Base-by-base conservation (phyloP, 2,888 invertebrate species). In the Drosophila nigricruria region DNA sequence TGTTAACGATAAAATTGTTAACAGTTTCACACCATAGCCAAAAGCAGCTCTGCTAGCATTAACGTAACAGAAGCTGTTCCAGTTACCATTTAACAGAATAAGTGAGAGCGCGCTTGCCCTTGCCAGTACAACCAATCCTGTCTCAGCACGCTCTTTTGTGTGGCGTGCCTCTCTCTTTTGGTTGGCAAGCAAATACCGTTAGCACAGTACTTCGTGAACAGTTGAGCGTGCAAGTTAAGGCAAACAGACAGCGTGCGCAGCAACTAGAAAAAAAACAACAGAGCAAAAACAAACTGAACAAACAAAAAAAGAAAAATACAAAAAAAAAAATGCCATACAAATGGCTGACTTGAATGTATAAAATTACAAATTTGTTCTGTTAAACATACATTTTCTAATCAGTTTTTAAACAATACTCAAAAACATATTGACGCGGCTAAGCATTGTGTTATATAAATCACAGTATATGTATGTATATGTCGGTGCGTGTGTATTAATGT, bases 201-300 rank as follows among this genome's bases (percentile, higher is more conserved):
- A 89, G 81, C 90, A 65, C 84, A 91, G 91, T 91, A 83, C 68
- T 72, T 83, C 81, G 81, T 86, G 80, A 88, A 89, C 91, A 82
- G 89, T 90, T 81, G 89, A 88, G 77, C 83, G 86, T 82, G 80
- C 79, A 81, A 86, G 88, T 86, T 70, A 45, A 62, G 40, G 42
- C 64, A 47, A 71, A 59, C 54, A 50, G 34, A 65, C 60, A 57
- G 18, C 54, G 65, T 67, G 69, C 47, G 70, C 53, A 36, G 27
- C 30, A 70, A 54, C 58, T 69, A 72, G 49, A 34, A 23, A 53
- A 49, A 36, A 56, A 58, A 30, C 25, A 53, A 50, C 25, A 34
- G 60, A 50, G 20, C 50, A 63, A 70, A 71, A 60, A 60, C 63
- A 69, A 58, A 40, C 43, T 49, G 54, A 58, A 52, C 58, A 71